Evolutionary conservation across 2,113 vertebrate genomes (phyloP).

Genomic region (Pseudopipra pipra): DNA sequence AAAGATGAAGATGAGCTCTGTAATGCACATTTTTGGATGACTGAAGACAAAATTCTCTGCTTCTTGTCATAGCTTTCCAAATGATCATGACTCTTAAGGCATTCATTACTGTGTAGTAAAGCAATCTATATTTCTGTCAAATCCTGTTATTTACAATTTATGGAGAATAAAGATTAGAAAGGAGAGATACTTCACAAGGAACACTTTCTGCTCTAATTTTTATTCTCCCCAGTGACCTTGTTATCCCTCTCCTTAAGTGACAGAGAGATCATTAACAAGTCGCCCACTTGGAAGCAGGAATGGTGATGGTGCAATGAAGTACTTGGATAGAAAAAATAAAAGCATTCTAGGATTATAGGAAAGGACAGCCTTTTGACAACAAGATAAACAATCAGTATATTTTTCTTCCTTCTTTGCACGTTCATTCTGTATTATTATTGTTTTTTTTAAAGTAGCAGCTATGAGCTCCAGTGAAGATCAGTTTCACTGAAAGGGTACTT

Average conservation of each 20-base stretch:
- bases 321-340: neutral
- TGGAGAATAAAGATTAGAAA: conserved; percentile 42
- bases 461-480: neutral
- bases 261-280: neutral
- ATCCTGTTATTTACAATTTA: conserved; percentile 55
- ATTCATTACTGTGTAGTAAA: conserved; percentile 25
- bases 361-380: neutral
- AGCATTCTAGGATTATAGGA: neutral
- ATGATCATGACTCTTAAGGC: conserved; percentile 33
- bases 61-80: conserved; percentile 26
- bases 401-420: neutral
- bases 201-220: neutral
- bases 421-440: neutral
- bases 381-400: neutral
- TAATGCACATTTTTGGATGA: conserved; percentile 9
- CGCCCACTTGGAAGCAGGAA: neutral
- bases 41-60: conserved; percentile 11
- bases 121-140: conserved; percentile 50
- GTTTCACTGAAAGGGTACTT: neutral
- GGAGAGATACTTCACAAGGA: neutral
- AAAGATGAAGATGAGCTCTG: conserved; percentile 10
- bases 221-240: neutral
- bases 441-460: neutral
- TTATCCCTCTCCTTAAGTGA: neutral
- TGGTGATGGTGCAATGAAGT: neutral